phyloP scores from a whole-genome alignment of 2,888 invertebrate species.

The Dichetophora obliterata region DNA sequence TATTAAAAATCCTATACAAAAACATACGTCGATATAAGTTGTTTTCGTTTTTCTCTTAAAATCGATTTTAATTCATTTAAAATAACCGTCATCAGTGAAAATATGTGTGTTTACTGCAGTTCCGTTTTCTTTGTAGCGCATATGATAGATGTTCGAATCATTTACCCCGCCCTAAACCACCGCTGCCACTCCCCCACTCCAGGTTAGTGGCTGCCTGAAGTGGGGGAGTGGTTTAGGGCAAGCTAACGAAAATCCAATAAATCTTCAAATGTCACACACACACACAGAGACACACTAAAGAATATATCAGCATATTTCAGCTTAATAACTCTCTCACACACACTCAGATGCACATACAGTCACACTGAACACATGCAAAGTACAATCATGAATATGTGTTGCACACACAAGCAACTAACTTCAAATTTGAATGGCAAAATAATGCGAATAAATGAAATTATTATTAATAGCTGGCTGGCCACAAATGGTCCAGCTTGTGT shows the following conservation, averaged over 20 bases:
- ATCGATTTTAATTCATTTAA: too few relatives aligned
- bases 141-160: constrained; percentile 40
- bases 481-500: not conserved
- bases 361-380: not conserved
- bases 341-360: not conserved
- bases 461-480: constrained; percentile 30
- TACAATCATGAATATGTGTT: constrained; percentile 25
- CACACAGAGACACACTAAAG: constrained; percentile 2
- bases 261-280: constrained; percentile 27
- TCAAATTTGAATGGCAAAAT: constrained; percentile 26
- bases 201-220: too few relatives aligned
- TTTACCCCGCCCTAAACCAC: not conserved
- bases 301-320: not conserved
- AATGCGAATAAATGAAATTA: constrained; percentile 33
- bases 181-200: too few relatives aligned
- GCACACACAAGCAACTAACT: not conserved
- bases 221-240: too few relatives aligned
- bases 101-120: constrained; percentile 18
- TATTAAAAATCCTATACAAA: too few relatives aligned
- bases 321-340: not conserved
- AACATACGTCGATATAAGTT: too few relatives aligned
- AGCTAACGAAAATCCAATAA: constrained; percentile 29
- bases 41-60: too few relatives aligned
- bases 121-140: constrained; percentile 34
- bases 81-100: not conserved